A percentile compares a stretch with the other conserved stretches of the same genome.
phyloP scores from a whole-genome alignment of 2,888 invertebrate species.

The Scaptomyza tumidula region DNA sequence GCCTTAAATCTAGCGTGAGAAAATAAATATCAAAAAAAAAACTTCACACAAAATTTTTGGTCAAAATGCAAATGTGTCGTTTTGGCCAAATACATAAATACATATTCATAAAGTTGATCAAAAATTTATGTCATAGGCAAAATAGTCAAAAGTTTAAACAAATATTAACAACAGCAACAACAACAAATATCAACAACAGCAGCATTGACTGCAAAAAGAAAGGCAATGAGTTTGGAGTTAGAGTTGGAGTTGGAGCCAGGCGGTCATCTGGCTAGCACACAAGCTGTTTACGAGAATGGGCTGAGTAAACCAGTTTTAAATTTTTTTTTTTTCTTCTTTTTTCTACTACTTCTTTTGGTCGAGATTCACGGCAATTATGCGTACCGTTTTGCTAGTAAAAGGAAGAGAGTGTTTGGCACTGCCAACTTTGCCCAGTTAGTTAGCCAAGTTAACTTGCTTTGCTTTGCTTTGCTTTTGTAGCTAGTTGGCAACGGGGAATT shows the following conservation, averaged over 20 bases:
- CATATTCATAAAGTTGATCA: constrained; percentile 5
- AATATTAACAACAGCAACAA: constrained; percentile 19
- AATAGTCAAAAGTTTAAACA: constrained; percentile 52
- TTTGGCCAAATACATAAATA: constrained; percentile 5
- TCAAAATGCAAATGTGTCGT: constrained; percentile 29
- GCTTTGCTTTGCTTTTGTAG: constrained; percentile 4
- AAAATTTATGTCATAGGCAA: constrained; percentile 37
- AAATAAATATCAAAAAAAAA: constrained; percentile 44
- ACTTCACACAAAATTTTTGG: constrained; percentile 37
- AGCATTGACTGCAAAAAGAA: constrained; percentile 53
- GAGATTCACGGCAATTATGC: constrained; percentile 75
- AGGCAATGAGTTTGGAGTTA: constrained; percentile 35
- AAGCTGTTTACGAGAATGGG: constrained; percentile 30
- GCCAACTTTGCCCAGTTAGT: constrained; percentile 21
- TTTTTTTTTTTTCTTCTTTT: not conserved
- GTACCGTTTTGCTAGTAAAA: constrained; percentile 75
- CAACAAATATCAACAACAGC: constrained; percentile 3
- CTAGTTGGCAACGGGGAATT: constrained; percentile 64
- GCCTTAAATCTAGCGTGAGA: constrained; percentile 75
- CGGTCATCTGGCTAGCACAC: constrained; percentile 41
- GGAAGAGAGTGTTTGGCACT: constrained; percentile 75
- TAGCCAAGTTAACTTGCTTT: not conserved
- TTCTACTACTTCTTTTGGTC: constrained; percentile 49
- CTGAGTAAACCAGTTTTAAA: constrained; percentile 47
- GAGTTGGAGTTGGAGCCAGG: constrained; percentile 8